Conservation (phyloP, 2,888 invertebrate genomes). For the Eretmocerus hayati region DNA sequence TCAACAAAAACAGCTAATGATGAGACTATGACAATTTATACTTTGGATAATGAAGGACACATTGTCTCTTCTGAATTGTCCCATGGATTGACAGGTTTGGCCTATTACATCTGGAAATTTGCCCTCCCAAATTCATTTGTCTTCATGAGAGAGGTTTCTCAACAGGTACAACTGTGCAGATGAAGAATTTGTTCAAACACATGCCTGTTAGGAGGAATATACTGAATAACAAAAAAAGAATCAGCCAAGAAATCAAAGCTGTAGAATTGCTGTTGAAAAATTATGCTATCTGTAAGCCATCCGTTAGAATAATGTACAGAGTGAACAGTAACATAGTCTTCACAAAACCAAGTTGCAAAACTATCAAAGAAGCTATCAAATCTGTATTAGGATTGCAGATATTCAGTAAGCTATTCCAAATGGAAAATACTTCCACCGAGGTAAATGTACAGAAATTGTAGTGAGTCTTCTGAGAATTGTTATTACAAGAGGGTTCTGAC, state of each 20-base stretch:
- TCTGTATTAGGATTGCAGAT: conserved; percentile 37
- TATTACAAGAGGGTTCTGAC: conserved; percentile 1
- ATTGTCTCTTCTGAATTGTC: conserved; percentile 45
- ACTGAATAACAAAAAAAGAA: conserved; percentile 45
- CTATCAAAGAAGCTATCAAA: conserved; percentile 38
- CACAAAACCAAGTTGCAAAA: conserved; percentile 46
- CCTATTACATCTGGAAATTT: not conserved
- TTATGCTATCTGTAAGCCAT: conserved; percentile 50
- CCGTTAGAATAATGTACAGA: conserved; percentile 45
- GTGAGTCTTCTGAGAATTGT: not conserved
- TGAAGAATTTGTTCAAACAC: conserved; percentile 50
- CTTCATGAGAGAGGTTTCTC: conserved; percentile 3
- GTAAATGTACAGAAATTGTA: conserved; percentile 21
- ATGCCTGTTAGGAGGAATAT: conserved; percentile 54
- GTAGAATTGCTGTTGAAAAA: conserved; percentile 50
- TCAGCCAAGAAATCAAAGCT: conserved; percentile 50
- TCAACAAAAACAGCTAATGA: conserved; percentile 50
- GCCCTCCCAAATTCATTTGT: not conserved
- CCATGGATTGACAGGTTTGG: conserved; percentile 48
- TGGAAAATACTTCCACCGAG: conserved; percentile 27
- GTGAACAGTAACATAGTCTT: conserved; percentile 49
- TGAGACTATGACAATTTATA: conserved; percentile 46
- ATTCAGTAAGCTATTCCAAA: conserved; percentile 32
- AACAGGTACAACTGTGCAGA: conserved; percentile 52
- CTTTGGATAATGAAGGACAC: conserved; percentile 47